phyloP scores from a whole-genome alignment of 2,113 vertebrate genomes.

The Sebastes schlegelii region DNA sequence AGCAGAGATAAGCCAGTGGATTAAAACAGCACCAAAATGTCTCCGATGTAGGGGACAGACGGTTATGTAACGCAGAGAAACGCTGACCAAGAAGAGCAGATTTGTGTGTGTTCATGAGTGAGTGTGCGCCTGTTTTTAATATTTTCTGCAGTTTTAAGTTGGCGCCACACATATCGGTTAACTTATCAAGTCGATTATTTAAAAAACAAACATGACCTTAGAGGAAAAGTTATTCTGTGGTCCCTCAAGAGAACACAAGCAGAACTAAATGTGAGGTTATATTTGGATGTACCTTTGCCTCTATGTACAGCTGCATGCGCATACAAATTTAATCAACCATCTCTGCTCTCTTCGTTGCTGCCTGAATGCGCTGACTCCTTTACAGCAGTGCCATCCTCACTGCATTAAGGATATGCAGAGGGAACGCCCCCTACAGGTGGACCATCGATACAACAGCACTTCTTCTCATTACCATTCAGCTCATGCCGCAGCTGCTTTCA shows the following conservation, averaged over 20 bases:
- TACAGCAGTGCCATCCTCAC: slow-evolving; percentile 41
- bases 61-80: slow-evolving; percentile 65
- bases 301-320: slow-evolving; percentile 56
- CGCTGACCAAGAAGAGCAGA: slow-evolving; percentile 59
- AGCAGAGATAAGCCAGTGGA: slow-evolving; percentile 63
- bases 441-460: background rate
- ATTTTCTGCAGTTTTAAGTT: background rate
- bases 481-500: slow-evolving; percentile 16
- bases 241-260: slow-evolving; percentile 5
- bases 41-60: slow-evolving; percentile 59
- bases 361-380: slow-evolving; percentile 47
- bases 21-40: slow-evolving; percentile 64
- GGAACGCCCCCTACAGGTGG: slow-evolving; percentile 53
- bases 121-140: slow-evolving; percentile 4
- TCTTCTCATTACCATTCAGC: slow-evolving; percentile 15
- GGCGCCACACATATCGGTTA: background rate
- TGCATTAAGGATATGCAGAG: slow-evolving; percentile 28
- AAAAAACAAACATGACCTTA: background rate
- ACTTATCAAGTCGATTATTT: background rate
- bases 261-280: slow-evolving; percentile 41
- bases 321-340: slow-evolving; percentile 70
- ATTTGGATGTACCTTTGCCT: slow-evolving; percentile 61
- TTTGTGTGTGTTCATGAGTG: slow-evolving; percentile 7
- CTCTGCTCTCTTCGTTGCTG: slow-evolving; percentile 52
- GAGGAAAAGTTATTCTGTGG: background rate